phyloP scores from a whole-genome alignment of 2,797 vertebrate genomes.

The Calcarius lapponicus region DNA sequence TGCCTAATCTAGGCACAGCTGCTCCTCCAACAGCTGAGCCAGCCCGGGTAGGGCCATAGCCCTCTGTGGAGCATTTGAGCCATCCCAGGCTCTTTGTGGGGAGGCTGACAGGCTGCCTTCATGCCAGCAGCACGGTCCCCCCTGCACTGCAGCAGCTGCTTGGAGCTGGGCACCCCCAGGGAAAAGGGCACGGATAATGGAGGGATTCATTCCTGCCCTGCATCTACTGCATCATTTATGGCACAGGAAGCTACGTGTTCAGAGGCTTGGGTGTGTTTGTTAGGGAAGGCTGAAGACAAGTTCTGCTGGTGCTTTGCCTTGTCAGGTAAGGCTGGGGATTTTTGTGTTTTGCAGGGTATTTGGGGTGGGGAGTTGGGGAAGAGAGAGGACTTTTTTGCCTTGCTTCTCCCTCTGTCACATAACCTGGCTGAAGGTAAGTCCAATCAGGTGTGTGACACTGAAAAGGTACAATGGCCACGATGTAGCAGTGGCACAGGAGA shows the following conservation, averaged over 20 bases:
- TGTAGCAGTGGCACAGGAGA: not conserved
- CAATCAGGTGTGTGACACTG: no score
- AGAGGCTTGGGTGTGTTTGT: not conserved
- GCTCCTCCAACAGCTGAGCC: slow-evolving; percentile 1
- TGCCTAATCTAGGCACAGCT: not conserved
- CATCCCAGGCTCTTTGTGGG: not conserved
- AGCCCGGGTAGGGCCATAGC: not conserved
- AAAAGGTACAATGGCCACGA: not conserved
- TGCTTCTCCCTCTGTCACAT: not conserved
- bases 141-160: not conserved
- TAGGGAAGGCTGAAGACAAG: not conserved
- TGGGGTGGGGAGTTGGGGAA: not conserved
- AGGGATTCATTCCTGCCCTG: not conserved
- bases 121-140: accelerated
- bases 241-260: not conserved
- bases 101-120: not conserved
- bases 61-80: not conserved
- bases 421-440: not conserved
- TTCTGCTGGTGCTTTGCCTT: not conserved
- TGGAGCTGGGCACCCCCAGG: not conserved
- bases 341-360: not conserved
- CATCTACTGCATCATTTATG: not conserved
- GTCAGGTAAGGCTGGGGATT: not conserved
- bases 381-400: not conserved
- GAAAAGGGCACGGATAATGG: not conserved